phyloP scores from a whole-genome alignment of 2,797 vertebrate genomes.

The Scolopax bukidnonensis region DNA sequence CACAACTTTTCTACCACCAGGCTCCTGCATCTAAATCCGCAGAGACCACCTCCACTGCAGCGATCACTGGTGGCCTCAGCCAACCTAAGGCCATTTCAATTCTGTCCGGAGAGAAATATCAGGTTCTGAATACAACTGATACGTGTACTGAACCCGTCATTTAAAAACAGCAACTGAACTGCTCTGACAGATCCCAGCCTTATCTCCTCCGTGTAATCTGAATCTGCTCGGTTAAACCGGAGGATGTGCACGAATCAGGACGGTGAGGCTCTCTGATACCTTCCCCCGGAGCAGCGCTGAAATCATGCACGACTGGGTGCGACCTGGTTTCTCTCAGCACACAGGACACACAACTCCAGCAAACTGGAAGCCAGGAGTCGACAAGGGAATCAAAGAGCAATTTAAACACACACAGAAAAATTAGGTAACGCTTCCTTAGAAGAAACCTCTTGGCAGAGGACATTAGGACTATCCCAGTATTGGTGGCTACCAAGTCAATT shows the following conservation, averaged over 20 bases:
- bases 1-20: background rate
- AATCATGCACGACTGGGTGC: rapidly evolving
- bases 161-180: slow-evolving; percentile 1
- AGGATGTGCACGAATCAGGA: slow-evolving; percentile 33
- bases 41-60: background rate
- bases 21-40: background rate
- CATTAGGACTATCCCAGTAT: background rate
- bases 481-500: background rate
- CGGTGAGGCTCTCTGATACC: background rate
- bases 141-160: background rate
- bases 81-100: background rate
- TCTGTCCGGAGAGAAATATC: background rate
- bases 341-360: background rate
- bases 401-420: background rate
- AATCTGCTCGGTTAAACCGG: background rate
- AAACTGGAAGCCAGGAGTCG: background rate
- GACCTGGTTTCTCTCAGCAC: slow-evolving; percentile 11
- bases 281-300: background rate
- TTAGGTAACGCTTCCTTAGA: background rate
- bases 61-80: background rate
- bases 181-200: slow-evolving; percentile 30
- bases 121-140: background rate
- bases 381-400: background rate
- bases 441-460: background rate
- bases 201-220: background rate